These are phyloP conservation scores for Syrrhaptes paradoxus DNA, from an alignment of 2,113 vertebrate genomes.

Conservation along the genomic window DNA sequence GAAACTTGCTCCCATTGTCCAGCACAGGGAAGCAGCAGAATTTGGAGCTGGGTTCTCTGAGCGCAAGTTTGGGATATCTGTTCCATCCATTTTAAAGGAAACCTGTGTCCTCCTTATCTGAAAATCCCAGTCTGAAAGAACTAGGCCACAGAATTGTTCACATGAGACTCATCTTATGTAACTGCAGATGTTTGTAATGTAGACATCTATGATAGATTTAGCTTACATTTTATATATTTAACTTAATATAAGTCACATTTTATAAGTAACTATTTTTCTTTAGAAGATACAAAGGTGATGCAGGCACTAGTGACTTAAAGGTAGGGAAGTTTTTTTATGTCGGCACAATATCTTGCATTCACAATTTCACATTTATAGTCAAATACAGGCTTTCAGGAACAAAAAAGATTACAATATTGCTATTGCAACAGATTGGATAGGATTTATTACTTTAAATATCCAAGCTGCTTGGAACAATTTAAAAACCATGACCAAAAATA, in stretches of 20 bases:
- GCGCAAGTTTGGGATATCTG: not conserved
- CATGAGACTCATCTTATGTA: not conserved
- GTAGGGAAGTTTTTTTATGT: not conserved
- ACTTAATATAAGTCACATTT: not conserved
- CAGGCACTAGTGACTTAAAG: not conserved
- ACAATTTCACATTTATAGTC: not conserved
- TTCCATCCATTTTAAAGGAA: not conserved
- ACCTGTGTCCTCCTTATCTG: not conserved
- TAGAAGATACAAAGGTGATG: not conserved
- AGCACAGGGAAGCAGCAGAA: not conserved
- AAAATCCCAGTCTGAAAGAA: not conserved
- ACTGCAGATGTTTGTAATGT: not conserved
- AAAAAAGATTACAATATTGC: not conserved
- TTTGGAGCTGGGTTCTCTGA: not conserved
- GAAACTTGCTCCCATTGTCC: not conserved
- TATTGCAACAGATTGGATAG: not conserved
- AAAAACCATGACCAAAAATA: not conserved
- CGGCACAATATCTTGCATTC: not conserved
- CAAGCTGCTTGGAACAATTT: not conserved
- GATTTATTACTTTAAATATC: not conserved
- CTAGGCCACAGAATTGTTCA: not conserved
- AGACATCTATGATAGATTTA: not conserved
- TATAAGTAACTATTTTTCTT: not conserved
- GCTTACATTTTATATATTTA: not conserved
- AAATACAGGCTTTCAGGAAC: not conserved